phyloP scores from a whole-genome alignment of 2,888 invertebrate genomes.

The Poecilobothrus nobilitatus region DNA sequence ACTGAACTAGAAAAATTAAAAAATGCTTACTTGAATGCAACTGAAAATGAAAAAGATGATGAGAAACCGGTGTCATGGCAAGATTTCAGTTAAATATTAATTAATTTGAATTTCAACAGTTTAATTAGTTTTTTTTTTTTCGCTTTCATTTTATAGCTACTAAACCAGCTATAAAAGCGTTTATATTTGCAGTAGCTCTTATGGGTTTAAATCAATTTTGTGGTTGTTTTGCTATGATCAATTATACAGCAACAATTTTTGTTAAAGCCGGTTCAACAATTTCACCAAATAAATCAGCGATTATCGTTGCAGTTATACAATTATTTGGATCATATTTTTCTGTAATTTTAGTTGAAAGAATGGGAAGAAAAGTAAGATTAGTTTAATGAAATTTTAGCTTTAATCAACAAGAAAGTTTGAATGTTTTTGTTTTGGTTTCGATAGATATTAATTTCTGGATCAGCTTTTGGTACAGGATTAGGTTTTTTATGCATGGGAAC shows the following conservation, averaged over 20 bases:
- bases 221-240: conserved; percentile 34
- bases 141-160: too few relatives aligned
- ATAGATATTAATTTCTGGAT: conserved; percentile 27
- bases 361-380: conserved; percentile 33
- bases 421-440: neutral
- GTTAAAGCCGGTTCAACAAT: conserved; percentile 22
- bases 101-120: too few relatives aligned
- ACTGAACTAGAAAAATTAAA: conserved; percentile 35
- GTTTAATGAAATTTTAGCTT: too few relatives aligned
- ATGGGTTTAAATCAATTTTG: conserved; percentile 33
- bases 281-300: conserved; percentile 26
- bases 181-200: conserved; percentile 29
- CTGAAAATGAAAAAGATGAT: conserved; percentile 18
- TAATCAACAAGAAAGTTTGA: too few relatives aligned
- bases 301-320: conserved; percentile 31
- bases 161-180: neutral
- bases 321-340: conserved; percentile 30
- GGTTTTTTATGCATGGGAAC: conserved; percentile 22
- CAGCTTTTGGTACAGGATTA: conserved; percentile 31
- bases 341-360: conserved; percentile 26
- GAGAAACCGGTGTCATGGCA: conserved; percentile 26
- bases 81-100: conserved; percentile 41
- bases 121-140: too few relatives aligned
- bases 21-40: conserved; percentile 22
- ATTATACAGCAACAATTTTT: conserved; percentile 32